Evolutionary conservation across 2,797 vertebrate genomes (phyloP).

Genomic region (Sciurus vulgaris): DNA sequence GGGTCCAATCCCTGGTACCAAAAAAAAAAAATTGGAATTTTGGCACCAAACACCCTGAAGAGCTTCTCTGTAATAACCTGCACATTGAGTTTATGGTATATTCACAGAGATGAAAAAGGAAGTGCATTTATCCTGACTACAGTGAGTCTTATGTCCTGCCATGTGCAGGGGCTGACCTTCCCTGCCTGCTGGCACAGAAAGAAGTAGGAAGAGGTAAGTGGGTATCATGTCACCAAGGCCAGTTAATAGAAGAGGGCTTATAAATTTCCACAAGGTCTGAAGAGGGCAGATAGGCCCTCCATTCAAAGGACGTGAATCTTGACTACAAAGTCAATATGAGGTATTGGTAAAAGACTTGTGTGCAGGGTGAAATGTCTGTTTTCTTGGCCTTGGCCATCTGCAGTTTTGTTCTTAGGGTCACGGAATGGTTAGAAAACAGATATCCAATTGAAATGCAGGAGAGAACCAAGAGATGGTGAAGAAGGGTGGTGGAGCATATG

Average conservation of each 20-base stretch:
- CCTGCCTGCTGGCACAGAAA: not conserved
- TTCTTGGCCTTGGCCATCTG: not conserved
- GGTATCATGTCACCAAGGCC: not conserved
- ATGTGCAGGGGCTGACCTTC: not conserved
- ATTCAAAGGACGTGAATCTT: not conserved
- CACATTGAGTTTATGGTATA: not conserved
- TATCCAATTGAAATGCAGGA: not conserved
- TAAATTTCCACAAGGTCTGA: not conserved
- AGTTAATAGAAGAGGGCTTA: not conserved
- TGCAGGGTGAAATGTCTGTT: not conserved
- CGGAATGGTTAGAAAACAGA: too few species aligned
- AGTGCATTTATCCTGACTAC: not conserved
- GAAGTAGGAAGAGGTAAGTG: not conserved
- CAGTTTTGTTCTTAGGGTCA: too few species aligned
- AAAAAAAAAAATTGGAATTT: not conserved
- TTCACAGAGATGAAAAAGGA: too few species aligned
- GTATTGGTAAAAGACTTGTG: not conserved
- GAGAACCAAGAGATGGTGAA: not conserved
- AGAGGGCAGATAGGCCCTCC: not conserved
- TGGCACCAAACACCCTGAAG: too few species aligned
- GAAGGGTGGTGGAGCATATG: too few species aligned
- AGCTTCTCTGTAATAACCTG: too few species aligned
- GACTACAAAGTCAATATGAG: not conserved
- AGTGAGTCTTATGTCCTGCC: not conserved
- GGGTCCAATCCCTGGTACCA: too few species aligned